Evolutionary conservation across 2,888 invertebrate genomes (phyloP), one percentile per base, ranked within the genome.

Genomic region (Malthinus seriepunctatus): DNA sequence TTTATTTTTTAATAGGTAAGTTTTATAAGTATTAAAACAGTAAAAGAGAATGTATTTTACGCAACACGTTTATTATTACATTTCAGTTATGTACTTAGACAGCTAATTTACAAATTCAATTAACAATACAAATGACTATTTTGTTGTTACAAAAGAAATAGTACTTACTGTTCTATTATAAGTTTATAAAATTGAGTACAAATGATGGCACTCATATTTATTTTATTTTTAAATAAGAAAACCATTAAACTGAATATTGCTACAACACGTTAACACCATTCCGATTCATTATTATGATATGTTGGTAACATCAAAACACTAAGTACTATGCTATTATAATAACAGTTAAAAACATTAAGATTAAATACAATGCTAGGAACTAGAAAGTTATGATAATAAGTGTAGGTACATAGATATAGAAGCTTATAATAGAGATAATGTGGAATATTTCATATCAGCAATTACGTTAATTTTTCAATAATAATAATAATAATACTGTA

Each of bases 71-170:
- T 72, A 73, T 73, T 72, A 73, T 73, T 73, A 73, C 69, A 73
- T 67, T 70, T 66, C 65, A 67, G 64, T 68, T 71, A 58, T 32
- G 47, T 74, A 75, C 74, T 73, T 75, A 76, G 75, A 76, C 74
- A 75, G 73, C 74, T 66, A 76, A 74, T 76, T 76, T 76, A 76
- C 76, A 76, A 75, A 73, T 71, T 71, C 14, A 55, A 32, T 62
- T 58, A 50, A 54, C 51, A 60, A 38, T 62, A 61, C 51, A 39
- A 51, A 51, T 60, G 60, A 59, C 55, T 60, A 56, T 56, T 51
- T 51, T 55, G 14, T 47, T 33, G 42, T 53, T 56, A 51, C 48
- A 35, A 37, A 45, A 32, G 45, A 45, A 32, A 32, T 45, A 32
- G 32, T 45, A 45, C 32, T 45, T 39, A 39, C 15, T 39, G 39